Conservation (phyloP, 2,113 vertebrate genomes). For the Anoura caudifer region DNA sequence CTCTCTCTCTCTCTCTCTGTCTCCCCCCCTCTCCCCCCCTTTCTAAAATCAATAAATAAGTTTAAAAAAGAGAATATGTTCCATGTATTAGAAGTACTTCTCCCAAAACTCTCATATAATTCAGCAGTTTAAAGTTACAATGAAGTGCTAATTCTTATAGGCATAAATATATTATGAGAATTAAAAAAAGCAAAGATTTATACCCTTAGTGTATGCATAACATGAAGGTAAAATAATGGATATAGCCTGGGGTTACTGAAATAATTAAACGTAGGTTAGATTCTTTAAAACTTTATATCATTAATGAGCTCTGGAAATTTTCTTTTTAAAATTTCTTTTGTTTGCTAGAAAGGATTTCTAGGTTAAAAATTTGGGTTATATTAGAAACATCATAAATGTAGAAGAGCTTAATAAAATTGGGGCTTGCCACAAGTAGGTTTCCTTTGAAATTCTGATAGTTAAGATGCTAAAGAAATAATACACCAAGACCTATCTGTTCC, state of each 20-base stretch:
- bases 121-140: background rate
- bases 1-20: too few species aligned
- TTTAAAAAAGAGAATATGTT: background rate
- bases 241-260: background rate
- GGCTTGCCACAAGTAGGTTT: background rate
- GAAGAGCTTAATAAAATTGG: background rate
- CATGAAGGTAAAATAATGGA: background rate
- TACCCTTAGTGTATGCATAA: background rate
- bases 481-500: background rate
- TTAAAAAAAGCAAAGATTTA: background rate
- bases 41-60: too few species aligned
- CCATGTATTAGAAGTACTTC: background rate
- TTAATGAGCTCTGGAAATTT: background rate
- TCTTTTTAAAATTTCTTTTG: background rate
- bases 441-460: background rate
- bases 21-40: too few species aligned
- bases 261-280: background rate
- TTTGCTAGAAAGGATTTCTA: background rate
- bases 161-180: background rate
- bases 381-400: background rate
- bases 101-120: background rate
- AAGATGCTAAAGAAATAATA: background rate
- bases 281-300: background rate
- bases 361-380: background rate
- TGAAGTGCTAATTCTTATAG: background rate